A percentile compares a stretch with the other conserved stretches of the same genome.
These are phyloP conservation scores for Monochamus saltuarius DNA, from an alignment of 1,140 invertebrate species.

Conservation along the genomic window DNA sequence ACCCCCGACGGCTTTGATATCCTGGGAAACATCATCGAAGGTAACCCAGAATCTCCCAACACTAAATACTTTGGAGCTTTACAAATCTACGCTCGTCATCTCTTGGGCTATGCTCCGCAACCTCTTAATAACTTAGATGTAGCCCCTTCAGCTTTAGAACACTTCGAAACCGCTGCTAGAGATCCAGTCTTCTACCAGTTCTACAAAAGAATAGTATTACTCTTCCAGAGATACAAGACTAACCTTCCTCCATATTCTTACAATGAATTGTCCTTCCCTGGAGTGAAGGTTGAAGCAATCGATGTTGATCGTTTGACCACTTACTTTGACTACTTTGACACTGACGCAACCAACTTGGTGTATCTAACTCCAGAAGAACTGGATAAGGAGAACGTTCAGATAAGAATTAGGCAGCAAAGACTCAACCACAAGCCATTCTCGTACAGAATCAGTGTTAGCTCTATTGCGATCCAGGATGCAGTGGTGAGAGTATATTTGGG, in stretches of 20 bases:
- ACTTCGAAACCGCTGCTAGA: slow-evolving; percentile 61
- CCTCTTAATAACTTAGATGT: slow-evolving; percentile 41
- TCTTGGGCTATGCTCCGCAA: slow-evolving; percentile 55
- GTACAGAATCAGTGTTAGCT: slow-evolving; percentile 60
- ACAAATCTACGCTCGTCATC: slow-evolving; percentile 54
- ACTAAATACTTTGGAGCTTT: slow-evolving; percentile 63
- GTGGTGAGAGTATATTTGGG: slow-evolving; percentile 67
- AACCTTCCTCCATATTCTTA: slow-evolving; percentile 59
- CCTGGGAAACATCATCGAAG: slow-evolving; percentile 67
- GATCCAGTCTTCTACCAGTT: slow-evolving; percentile 69
- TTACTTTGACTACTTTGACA: slow-evolving; percentile 69
- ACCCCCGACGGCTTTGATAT: slow-evolving; percentile 59
- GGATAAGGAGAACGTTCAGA: slow-evolving; percentile 42
- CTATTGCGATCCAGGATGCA: slow-evolving; percentile 57
- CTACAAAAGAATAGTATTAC: slow-evolving; percentile 57
- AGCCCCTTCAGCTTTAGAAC: slow-evolving; percentile 51
- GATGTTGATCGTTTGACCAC: slow-evolving; percentile 65
- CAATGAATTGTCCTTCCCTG: slow-evolving; percentile 59
- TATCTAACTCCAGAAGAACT: slow-evolving; percentile 45
- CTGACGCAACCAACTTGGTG: slow-evolving; percentile 67
- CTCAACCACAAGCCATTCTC: slow-evolving; percentile 66
- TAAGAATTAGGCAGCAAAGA: slow-evolving; percentile 54
- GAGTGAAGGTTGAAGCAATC: slow-evolving; percentile 64
- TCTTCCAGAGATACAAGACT: slow-evolving; percentile 48
- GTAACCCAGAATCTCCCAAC: slow-evolving; percentile 66